phyloP scores from a whole-genome alignment of 23 tunicate genomes.

The Trididemnum miniatum region DNA sequence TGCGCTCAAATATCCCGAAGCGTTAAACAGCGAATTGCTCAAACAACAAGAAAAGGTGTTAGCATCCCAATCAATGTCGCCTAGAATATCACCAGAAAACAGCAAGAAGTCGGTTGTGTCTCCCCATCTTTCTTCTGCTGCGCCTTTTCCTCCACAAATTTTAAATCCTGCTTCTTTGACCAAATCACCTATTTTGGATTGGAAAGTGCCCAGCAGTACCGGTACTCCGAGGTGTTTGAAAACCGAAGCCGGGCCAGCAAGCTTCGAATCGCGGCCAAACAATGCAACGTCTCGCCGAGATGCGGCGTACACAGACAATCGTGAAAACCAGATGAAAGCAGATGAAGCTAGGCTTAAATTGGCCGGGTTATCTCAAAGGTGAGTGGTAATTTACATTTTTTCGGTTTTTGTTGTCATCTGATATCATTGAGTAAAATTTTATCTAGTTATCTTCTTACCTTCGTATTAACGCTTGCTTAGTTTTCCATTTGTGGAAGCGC shows the following conservation, averaged over 20 bases:
- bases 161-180: neutral
- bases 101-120: slow-evolving; percentile 9
- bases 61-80: slow-evolving; percentile 32
- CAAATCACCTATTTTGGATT: slow-evolving; percentile 34
- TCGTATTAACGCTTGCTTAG: no score
- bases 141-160: neutral
- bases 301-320: neutral
- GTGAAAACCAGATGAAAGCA: neutral
- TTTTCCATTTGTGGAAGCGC: no score
- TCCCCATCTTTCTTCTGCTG: neutral
- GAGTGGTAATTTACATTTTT: neutral
- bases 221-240: neutral
- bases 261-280: neutral
- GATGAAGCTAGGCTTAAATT: slow-evolving; percentile 11
- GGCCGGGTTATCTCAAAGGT: slow-evolving; percentile 9
- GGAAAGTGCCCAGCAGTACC: neutral
- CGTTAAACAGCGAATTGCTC: slow-evolving; percentile 22
- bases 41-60: slow-evolving; percentile 5
- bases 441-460: no score
- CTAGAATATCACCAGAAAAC: slow-evolving; percentile 39
- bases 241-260: neutral
- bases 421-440: no score
- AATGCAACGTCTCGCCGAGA: slow-evolving; percentile 7
- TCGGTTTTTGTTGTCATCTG: no score
- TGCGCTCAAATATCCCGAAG: slow-evolving; percentile 49